A percentile compares a stretch with the other conserved stretches of the same genome.
phyloP scores from a whole-genome alignment of 2,113 vertebrate genomes.

The Aegithalos caudatus region DNA sequence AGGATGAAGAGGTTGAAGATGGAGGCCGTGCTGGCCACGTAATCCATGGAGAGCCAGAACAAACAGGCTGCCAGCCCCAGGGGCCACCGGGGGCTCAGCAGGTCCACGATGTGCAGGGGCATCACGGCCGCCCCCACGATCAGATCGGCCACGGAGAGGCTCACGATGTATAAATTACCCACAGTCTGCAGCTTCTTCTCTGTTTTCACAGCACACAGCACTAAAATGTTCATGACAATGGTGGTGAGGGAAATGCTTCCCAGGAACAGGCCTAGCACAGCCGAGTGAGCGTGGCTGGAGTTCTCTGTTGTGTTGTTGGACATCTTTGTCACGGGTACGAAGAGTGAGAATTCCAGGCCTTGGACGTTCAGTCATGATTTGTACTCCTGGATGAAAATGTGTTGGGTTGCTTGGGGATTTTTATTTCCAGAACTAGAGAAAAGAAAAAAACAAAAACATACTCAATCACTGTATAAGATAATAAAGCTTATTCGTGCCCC shows the following conservation, averaged over 20 bases:
- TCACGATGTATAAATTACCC: constrained; percentile 93
- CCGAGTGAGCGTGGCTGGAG: constrained; percentile 51
- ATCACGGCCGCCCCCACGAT: constrained; percentile 90
- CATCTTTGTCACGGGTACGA: constrained; percentile 33
- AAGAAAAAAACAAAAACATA: background rate
- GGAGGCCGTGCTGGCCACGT: constrained; percentile 93
- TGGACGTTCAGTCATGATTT: background rate
- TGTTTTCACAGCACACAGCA: constrained; percentile 83
- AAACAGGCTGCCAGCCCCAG: constrained; percentile 82
- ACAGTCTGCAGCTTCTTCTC: constrained; percentile 92
- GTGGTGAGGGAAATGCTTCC: constrained; percentile 85
- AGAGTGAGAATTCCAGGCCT: background rate
- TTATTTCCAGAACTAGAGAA: background rate
- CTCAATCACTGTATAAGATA: background rate
- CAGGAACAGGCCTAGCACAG: constrained; percentile 78
- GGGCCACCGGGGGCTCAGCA: constrained; percentile 78
- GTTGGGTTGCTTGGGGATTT: background rate
- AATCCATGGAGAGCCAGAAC: constrained; percentile 99
- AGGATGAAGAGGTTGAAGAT: constrained; percentile 92
- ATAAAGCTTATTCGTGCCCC: background rate
- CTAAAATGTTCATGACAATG: constrained; percentile 88
- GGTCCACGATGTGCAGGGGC: constrained; percentile 89
- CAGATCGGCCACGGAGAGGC: constrained; percentile 89
- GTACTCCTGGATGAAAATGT: background rate
- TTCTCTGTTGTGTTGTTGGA: constrained; percentile 39